Percentiles rank a stretch among this genome's conserved stretches.
These are phyloP conservation scores for Girardia tigrina DNA, from an alignment of 2,888 invertebrate species.

Conservation along the genomic window DNA sequence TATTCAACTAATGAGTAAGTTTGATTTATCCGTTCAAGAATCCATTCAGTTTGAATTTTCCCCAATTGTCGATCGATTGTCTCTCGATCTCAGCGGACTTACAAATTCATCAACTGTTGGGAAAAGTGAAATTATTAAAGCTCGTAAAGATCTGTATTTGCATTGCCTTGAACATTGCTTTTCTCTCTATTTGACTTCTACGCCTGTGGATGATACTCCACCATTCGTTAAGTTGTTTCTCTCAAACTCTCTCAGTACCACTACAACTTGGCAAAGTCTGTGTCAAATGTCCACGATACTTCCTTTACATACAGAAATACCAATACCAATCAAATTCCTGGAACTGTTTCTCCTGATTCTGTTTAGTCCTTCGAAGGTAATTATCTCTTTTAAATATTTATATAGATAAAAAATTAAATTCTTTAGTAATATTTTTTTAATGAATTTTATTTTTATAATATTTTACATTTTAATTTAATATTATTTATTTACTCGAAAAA, in stretches of 20 bases:
- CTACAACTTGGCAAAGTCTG: not conserved
- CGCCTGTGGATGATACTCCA: not conserved
- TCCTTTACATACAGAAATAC: not conserved
- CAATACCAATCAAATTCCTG: not conserved
- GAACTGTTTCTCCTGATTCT: constrained; percentile 3
- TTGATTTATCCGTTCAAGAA: not conserved
- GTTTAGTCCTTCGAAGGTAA: not conserved
- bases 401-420: not conserved
- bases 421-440: no score
- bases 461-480: no score
- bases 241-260: not conserved
- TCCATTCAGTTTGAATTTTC: not conserved
- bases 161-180: not conserved
- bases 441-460: no score
- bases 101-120: not conserved
- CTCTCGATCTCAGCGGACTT: not conserved
- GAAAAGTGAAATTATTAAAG: not conserved
- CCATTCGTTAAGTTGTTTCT: not conserved
- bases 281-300: not conserved
- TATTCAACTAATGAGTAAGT: not conserved
- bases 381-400: not conserved
- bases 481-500: no score
- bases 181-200: not conserved
- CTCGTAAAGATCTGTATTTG: not conserved
- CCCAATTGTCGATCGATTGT: not conserved